These are phyloP conservation scores for Stomorhina lunata DNA, from an alignment of 2,888 invertebrate genomes.

Conservation along the genomic window DNA sequence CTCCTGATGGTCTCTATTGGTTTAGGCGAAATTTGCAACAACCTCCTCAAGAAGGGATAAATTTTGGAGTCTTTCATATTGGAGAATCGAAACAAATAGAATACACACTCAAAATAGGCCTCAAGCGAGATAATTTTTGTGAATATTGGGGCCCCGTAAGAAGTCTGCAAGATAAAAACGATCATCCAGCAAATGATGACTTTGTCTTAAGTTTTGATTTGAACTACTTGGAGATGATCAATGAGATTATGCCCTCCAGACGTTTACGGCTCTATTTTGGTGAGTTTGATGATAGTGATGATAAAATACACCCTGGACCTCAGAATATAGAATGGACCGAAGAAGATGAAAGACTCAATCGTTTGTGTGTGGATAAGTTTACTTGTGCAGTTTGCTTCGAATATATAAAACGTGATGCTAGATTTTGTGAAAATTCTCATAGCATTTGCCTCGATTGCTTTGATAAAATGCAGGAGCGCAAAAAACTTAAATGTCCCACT, in stretches of 20 bases:
- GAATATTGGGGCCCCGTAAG: slow-evolving; percentile 59
- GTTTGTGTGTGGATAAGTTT: slow-evolving; percentile 60
- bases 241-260: slow-evolving; percentile 48
- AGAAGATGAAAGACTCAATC: slow-evolving; percentile 58
- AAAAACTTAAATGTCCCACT: slow-evolving; percentile 65
- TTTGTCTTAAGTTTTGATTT: slow-evolving; percentile 57
- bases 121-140: slow-evolving; percentile 51
- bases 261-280: slow-evolving; percentile 67
- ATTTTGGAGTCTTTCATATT: slow-evolving; percentile 69
- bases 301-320: slow-evolving; percentile 28
- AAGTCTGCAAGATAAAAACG: slow-evolving; percentile 1
- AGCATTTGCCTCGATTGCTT: slow-evolving; percentile 67
- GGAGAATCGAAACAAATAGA: slow-evolving; percentile 67
- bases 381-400: slow-evolving; percentile 68
- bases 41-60: slow-evolving; percentile 24
- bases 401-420: slow-evolving; percentile 66
- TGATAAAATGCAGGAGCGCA: slow-evolving; percentile 24
- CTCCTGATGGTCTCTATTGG: slow-evolving; percentile 67
- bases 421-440: slow-evolving; percentile 69
- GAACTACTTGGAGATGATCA: slow-evolving; percentile 41
- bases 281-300: slow-evolving; percentile 65
- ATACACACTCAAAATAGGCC: slow-evolving; percentile 66
- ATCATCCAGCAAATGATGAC: neutral
- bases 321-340: slow-evolving; percentile 51
- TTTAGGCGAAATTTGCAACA: slow-evolving; percentile 49